Percentiles rank a stretch among this genome's conserved stretches.
Conservation (phyloP, 1,140 invertebrate genomes). For the Panulirus ornatus region DNA sequence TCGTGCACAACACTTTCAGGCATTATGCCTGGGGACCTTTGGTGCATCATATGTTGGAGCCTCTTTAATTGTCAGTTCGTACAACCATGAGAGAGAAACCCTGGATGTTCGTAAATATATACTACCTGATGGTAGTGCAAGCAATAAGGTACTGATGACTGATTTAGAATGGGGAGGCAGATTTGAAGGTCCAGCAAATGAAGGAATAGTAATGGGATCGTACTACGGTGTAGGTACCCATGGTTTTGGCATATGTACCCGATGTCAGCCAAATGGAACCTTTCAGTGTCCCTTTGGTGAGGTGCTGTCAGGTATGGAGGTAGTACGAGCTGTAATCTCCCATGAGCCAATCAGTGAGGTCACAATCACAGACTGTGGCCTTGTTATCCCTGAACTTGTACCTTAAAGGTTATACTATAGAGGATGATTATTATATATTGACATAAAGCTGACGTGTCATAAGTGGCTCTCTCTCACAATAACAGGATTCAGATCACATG, state of each 20-base stretch:
- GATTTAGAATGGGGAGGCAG: slow-evolving; percentile 32
- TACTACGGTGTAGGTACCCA: no score
- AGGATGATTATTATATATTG: no score
- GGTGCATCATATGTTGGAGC: slow-evolving; percentile 18
- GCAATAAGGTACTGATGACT: slow-evolving; percentile 20
- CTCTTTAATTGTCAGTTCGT: no score
- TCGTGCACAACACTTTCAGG: slow-evolving; percentile 43
- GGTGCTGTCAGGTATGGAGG: slow-evolving; percentile 19
- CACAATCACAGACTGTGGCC: slow-evolving; percentile 31
- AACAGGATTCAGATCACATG: no score
- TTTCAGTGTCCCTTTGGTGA: slow-evolving; percentile 43
- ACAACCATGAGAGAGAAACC: no score
- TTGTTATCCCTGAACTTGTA: slow-evolving; percentile 2
- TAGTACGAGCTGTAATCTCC: neutral
- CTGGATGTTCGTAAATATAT: no score
- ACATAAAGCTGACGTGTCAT: no score
- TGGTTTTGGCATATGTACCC: slow-evolving; percentile 47
- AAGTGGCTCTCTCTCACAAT: no score
- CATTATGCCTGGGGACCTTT: slow-evolving; percentile 41
- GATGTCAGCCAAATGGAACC: neutral
- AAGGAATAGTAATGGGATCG: no score
- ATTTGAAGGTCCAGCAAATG: no score
- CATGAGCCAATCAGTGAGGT: slow-evolving; percentile 32
- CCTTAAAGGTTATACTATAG: no score
- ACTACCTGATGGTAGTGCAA: neutral